These are phyloP conservation scores for Pollenia griseotomentosa DNA, from an alignment of 2,888 invertebrate genomes.

Conservation along the genomic window DNA sequence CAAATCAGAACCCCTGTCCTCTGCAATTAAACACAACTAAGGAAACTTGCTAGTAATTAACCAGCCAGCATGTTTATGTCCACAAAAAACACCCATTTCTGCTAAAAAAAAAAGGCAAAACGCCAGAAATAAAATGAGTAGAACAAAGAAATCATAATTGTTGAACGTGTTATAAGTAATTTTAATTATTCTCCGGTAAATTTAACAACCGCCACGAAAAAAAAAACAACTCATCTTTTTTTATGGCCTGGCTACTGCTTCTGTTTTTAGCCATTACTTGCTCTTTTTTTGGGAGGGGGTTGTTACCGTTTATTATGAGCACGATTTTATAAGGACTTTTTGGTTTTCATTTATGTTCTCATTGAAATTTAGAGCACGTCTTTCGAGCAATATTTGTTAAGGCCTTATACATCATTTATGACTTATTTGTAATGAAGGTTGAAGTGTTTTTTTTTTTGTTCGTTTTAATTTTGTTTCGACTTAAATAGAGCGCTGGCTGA, in stretches of 20 bases:
- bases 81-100: conserved; percentile 58
- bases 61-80: conserved; percentile 43
- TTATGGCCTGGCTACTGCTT: conserved; percentile 36
- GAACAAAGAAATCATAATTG: conserved; percentile 61
- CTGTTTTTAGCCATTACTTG: background rate
- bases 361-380: conserved; percentile 69
- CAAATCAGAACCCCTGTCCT: background rate
- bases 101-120: background rate
- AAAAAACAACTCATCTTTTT: background rate
- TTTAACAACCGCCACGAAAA: background rate
- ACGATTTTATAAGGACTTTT: conserved; percentile 57
- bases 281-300: conserved; percentile 10
- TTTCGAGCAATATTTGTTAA: conserved; percentile 58
- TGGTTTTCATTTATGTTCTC: conserved; percentile 32
- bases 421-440: conserved; percentile 63
- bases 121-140: background rate
- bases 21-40: conserved; percentile 1
- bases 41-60: conserved; percentile 53
- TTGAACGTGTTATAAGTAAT: conserved; percentile 66
- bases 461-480: conserved; percentile 25
- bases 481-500: conserved; percentile 36
- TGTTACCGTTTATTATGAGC: conserved; percentile 51
- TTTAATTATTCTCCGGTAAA: conserved; percentile 66
- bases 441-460: conserved; percentile 4
- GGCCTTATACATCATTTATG: conserved; percentile 62